Base-by-base conservation (phyloP, 2,797 vertebrate genomes). In the Propithecus perrieri region DNA sequence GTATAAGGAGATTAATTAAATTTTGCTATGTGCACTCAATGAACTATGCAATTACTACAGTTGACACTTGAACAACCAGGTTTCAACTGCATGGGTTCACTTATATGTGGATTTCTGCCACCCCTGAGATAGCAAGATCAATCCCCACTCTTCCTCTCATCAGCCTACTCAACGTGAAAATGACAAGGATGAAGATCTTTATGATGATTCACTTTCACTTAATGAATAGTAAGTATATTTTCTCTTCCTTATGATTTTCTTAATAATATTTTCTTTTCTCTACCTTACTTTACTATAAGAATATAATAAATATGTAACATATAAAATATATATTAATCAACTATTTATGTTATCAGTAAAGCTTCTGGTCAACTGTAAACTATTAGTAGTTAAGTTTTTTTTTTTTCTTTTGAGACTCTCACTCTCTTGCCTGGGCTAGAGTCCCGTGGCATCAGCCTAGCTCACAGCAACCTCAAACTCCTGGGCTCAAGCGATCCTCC, bases 41-140 rank as follows among this genome's bases (percentile, higher is more conserved):
- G 76, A 86, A 93, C 84, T 88, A 94, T 59, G 33, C 33, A 88
- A 93, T 91, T 97, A 85, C 26, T 50, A 50, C 4, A 50, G 10
- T 20, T 48, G 72, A 75, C 30, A 10, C 28, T 48, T 75, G 46
- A 50, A n/a, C 30, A 75, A 75, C 28, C 30, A 48, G 46, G 46
- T 20, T 50, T 75, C 28, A 75, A 50, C 43, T 48, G 30, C 5
- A 18, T 30, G 10, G 30, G 46, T 50, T 15, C 72, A 75, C 18
- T 10, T 50, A 11, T 48, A 48, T 20, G 30, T 20, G 30, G 15
- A n/a, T 33, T 50, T 33, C 46, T 50, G 18, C 30, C 43, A 75
- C 43, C 10, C 43, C 30, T 50, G 72, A 75, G 46, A 33, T 17
- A 48, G 30, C 46, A 75, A 50, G 30, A 33, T 17, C 46, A 75